These are phyloP conservation scores for Scyliorhinus canicula DNA, from an alignment of 2,797 vertebrate species.

Conservation along the genomic window DNA sequence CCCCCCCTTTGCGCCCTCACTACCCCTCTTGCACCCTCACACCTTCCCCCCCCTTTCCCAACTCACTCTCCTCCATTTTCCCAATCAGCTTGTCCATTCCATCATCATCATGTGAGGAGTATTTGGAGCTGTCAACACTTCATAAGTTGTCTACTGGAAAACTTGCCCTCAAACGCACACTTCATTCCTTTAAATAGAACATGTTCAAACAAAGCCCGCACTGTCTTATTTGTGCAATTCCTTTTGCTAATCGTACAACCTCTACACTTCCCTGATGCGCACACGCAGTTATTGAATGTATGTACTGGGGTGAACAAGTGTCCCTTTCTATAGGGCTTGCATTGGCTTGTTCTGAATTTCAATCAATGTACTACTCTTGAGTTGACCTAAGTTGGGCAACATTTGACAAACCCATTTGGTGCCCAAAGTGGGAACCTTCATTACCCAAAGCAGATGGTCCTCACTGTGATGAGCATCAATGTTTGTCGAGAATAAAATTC, in stretches of 20 bases:
- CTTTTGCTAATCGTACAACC: neutral
- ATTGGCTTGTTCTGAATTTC: neutral
- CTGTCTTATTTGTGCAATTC: neutral
- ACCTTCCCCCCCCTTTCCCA: rapidly evolving
- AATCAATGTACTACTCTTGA: neutral
- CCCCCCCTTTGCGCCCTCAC: too few species aligned
- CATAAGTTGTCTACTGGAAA: neutral
- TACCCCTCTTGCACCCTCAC: too few species aligned
- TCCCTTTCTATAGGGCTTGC: neutral
- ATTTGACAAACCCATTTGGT: neutral
- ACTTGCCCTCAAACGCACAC: neutral
- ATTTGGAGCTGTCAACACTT: neutral
- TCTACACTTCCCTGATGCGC: neutral
- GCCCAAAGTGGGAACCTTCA: neutral
- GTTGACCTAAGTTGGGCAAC: neutral
- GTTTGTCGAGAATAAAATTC: neutral
- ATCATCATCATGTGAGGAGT: neutral
- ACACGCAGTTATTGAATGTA: neutral
- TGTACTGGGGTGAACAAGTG: neutral
- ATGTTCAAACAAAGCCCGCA: neutral
- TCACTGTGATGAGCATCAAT: neutral
- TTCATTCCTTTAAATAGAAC: neutral
- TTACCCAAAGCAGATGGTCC: neutral
- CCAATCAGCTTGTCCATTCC: neutral
- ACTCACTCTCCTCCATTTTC: too few species aligned